phyloP scores from a whole-genome alignment of 2,888 invertebrate species.

The Phytoseiulus persimilis region DNA sequence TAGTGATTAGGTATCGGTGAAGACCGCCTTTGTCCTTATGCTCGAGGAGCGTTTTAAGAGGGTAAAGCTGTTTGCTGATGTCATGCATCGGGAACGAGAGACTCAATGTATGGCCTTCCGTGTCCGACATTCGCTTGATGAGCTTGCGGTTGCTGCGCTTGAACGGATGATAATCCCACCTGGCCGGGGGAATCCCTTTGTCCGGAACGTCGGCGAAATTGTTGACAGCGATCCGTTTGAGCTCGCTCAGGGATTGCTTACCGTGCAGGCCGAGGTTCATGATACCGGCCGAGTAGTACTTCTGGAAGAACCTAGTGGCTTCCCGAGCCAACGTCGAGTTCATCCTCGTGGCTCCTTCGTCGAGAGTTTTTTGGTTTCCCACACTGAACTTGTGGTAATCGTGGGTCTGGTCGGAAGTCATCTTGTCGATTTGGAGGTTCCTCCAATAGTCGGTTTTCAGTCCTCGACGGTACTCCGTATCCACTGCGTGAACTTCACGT shows the following conservation, averaged over 20 bases:
- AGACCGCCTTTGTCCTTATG: conserved; percentile 36
- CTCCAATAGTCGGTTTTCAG: conserved; percentile 29
- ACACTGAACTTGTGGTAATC: conserved; percentile 35
- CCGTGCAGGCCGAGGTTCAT: conserved; percentile 31
- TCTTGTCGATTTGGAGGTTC: conserved; percentile 25
- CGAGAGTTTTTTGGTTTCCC: conserved; percentile 17
- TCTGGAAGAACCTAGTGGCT: conserved; percentile 6
- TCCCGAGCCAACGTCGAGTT: conserved; percentile 29
- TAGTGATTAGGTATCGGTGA: conserved; percentile 20
- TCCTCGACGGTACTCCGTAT: conserved; percentile 19
- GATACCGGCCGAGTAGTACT: conserved; percentile 32
- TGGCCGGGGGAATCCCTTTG: conserved; percentile 12
- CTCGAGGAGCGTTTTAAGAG: conserved; percentile 27
- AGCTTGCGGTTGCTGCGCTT: conserved; percentile 20
- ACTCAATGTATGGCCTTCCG: conserved; percentile 19
- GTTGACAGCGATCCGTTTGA: conserved; percentile 13
- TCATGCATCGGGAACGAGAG: conserved; percentile 29
- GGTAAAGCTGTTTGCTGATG: conserved; percentile 32
- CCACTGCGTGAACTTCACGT: conserved; percentile 35
- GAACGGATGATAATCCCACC: conserved; percentile 14
- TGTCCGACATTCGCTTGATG: conserved; percentile 28
- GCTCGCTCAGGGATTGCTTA: neutral
- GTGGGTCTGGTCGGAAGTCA: conserved; percentile 21
- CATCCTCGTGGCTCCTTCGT: conserved; percentile 6
- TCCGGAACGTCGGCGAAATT: conserved; percentile 29